Conservation (phyloP, 2,113 vertebrate genomes). For the Arenaria interpres region DNA sequence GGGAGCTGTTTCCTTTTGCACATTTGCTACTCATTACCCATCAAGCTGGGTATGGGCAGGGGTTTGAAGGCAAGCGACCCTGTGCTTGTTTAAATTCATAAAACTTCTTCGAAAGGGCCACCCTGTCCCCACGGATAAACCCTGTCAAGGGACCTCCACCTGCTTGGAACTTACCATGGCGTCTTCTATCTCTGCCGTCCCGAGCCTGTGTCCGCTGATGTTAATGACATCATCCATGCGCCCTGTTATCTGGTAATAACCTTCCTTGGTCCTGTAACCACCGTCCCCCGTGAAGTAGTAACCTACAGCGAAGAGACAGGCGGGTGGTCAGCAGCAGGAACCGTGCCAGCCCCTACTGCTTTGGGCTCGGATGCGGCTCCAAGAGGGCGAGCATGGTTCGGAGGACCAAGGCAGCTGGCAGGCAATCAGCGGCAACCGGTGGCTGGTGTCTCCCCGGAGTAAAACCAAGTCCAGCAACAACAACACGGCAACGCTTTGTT, state of each 20-base stretch:
- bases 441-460: background rate
- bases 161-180: constrained; percentile 80
- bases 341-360: background rate
- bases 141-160: background rate
- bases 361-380: background rate
- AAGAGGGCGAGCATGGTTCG: fast-evolving
- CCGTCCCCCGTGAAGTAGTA: constrained; percentile 91
- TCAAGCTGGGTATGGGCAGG: background rate
- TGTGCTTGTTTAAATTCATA: background rate
- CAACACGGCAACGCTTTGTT: background rate
- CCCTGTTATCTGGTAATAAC: constrained; percentile 91
- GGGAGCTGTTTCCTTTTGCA: background rate
- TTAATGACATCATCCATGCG: constrained; percentile 94
- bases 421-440: background rate
- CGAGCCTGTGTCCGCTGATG: constrained; percentile 89
- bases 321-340: background rate
- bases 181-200: constrained; percentile 93
- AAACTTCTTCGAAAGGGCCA: background rate
- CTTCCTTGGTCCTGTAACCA: constrained; percentile 79
- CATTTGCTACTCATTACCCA: background rate
- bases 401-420: fast-evolving
- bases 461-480: background rate
- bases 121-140: background rate
- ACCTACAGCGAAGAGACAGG: constrained; percentile 64
- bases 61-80: background rate